A percentile compares a stretch with the other conserved stretches of the same genome.
Conservation (phyloP, 1,140 invertebrate species). For the Hyles vespertilio region DNA sequence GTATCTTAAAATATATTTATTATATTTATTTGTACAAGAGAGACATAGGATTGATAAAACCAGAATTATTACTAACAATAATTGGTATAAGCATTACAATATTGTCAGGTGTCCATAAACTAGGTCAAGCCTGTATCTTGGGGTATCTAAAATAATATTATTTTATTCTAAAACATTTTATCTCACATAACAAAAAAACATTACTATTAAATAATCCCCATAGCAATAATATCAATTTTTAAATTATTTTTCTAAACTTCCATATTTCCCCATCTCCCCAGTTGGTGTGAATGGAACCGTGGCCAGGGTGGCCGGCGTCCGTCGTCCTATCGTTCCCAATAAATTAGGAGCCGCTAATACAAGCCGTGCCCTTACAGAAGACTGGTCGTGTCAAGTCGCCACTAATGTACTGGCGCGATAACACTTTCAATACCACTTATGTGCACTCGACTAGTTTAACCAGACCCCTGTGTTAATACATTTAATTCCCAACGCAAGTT, state of each 20-base stretch:
- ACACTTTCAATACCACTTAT: conserved; percentile 67
- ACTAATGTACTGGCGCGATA: conserved; percentile 70
- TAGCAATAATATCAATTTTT: background rate
- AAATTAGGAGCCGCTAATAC: conserved; percentile 73
- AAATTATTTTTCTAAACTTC: conserved; percentile 2
- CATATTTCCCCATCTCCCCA: conserved; percentile 34
- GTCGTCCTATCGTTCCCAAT: conserved; percentile 72
- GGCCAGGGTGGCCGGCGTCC: conserved; percentile 69
- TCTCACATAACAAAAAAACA: too few species aligned
- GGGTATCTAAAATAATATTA: too few species aligned
- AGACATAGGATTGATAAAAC: too few species aligned
- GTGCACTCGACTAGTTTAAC: conserved; percentile 42
- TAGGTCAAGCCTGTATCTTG: too few species aligned
- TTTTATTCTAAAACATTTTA: too few species aligned
- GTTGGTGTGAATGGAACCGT: conserved; percentile 61
- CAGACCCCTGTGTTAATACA: conserved; percentile 28
- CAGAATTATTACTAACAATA: too few species aligned
- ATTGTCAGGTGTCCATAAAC: too few species aligned
- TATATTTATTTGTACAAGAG: too few species aligned
- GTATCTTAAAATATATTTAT: too few species aligned
- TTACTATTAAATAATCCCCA: too few species aligned
- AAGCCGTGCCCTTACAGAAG: conserved; percentile 69
- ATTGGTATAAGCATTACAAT: too few species aligned
- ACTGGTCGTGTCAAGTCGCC: conserved; percentile 68
- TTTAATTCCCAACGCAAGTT: conserved; percentile 19